phyloP scores from a whole-genome alignment of 2,888 invertebrate genomes.

The Hypsopygia costalis region DNA sequence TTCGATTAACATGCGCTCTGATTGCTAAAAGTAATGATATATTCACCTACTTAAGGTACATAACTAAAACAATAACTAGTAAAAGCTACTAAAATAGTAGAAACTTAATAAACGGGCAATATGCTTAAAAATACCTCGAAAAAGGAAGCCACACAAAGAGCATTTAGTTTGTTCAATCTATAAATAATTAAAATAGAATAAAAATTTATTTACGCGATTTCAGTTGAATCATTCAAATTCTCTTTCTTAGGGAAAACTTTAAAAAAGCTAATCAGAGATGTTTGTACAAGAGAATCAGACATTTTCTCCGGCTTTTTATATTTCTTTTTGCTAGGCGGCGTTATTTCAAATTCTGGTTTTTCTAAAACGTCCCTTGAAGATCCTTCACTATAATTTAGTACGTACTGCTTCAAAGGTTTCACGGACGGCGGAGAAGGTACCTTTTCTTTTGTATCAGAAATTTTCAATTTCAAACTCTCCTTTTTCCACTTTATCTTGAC shows the following conservation, averaged over 20 bases:
- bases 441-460: conserved; percentile 26
- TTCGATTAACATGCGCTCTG: too few species aligned
- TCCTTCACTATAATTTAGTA: conserved; percentile 39
- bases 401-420: conserved; percentile 40
- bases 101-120: conserved; percentile 3
- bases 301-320: conserved; percentile 35
- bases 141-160: too few species aligned
- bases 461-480: conserved; percentile 38
- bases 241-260: conserved; percentile 18
- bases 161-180: too few species aligned
- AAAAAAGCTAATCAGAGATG: conserved; percentile 55
- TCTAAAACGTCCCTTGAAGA: conserved; percentile 25
- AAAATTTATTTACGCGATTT: too few species aligned
- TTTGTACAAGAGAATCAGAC: conserved; percentile 52
- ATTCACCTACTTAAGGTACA: too few species aligned
- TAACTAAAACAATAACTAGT: neutral
- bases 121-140: too few species aligned
- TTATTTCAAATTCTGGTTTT: conserved; percentile 36
- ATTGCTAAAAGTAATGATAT: too few species aligned
- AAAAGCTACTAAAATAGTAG: conserved; percentile 5
- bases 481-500: conserved; percentile 48
- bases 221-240: neutral
- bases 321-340: conserved; percentile 39
- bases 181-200: too few species aligned
- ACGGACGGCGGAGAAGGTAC: conserved; percentile 9